Evolutionary conservation across 2,113 vertebrate species (phyloP), one percentile per base, ranked within the genome.

Genomic region (Chaenocephalus aceratus): DNA sequence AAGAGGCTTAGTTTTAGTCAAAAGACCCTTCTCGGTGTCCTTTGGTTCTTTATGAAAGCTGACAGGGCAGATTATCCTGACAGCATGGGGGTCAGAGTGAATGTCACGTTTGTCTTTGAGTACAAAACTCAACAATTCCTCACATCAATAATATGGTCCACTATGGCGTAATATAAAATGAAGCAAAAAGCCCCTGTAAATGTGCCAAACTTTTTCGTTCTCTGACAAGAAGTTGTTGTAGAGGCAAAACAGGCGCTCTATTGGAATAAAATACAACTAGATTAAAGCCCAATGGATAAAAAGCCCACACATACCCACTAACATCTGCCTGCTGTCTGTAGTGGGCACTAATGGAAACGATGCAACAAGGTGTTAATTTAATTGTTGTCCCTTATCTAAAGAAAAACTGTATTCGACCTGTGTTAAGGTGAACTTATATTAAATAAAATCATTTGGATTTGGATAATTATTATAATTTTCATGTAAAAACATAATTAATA

Each of bases 1-100:
- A 88, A 93, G 86, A 90, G 72, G 92, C 92, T 93, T 93, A 92
- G 81, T 85, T 76, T 72, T 67, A 82, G 87, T 77, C 77, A 67
- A 75, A 85, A 63, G 72, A 77, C 75, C 85, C 68, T 61, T 82
- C 88, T 84, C 74, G 74, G 77, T 88, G 82, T 91, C 82, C 73
- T 77, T 79, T 71, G 69, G 72, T 88, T 87, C 78, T 86, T 90
- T 88, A 83, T 88, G 75, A 88, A 89, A 89, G 83, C 91, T 91
- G 89, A 88, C 89, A 86, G 90, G 59, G 80, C 64, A 89, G 91
- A 92, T 92, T 90, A 92, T 90, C 82, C 73, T 79, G 83, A 87
- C 82, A 80, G 86, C 84, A 64, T 63, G 66, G 21, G 75, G 92
- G 90, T 92, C 87, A 89, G 79, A 68, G 44, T n/a, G 71, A 86